Percentiles rank a stretch among this genome's conserved stretches.
Evolutionary conservation across 2,113 vertebrate species (phyloP).

Genomic region (Oriolus oriolus): DNA sequence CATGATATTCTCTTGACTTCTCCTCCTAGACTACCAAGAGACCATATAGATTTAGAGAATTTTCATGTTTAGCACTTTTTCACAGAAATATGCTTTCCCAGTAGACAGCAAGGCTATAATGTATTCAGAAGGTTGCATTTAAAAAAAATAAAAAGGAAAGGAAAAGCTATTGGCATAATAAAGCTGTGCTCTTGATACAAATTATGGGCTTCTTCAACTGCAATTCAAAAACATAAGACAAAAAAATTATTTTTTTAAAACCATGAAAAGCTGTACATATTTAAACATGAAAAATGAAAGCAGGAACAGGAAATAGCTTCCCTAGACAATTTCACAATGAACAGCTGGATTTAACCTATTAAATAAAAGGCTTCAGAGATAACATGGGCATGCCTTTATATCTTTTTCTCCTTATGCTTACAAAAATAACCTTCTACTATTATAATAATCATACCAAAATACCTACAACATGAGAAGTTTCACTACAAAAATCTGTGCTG

Average conservation of each 20-base stretch:
- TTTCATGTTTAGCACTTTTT: neutral
- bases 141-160: neutral
- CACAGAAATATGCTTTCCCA: neutral
- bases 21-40: neutral
- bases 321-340: constrained; percentile 14
- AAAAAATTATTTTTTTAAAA: neutral
- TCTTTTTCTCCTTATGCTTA: neutral
- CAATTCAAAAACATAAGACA: neutral
- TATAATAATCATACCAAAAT: neutral
- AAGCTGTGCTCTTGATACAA: neutral
- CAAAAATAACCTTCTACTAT: neutral
- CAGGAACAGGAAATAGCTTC: neutral
- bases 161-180: neutral
- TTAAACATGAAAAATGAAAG: neutral
- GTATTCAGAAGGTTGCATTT: neutral
- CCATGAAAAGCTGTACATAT: neutral
- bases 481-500: neutral
- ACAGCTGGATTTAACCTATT: neutral
- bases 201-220: neutral
- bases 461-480: neutral
- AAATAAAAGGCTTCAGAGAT: constrained; percentile 3
- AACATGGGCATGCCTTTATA: neutral
- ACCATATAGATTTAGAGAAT: neutral
- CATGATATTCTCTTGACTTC: neutral
- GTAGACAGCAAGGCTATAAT: neutral